These are phyloP conservation scores for Myxocyprinus asiaticus DNA, from an alignment of 2,113 vertebrate genomes.

Conservation along the genomic window DNA sequence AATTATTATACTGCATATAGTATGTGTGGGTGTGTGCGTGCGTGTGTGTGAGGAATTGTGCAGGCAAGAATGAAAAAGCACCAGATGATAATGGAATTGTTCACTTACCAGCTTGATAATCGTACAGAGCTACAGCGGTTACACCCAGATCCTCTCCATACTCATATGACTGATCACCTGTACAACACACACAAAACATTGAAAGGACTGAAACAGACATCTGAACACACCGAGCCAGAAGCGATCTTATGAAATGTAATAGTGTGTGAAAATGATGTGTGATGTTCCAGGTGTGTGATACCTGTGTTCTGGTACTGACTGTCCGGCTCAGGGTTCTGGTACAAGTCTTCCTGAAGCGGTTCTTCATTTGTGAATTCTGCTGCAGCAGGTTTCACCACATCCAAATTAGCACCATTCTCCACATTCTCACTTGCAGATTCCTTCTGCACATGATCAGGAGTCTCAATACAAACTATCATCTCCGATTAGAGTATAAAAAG, in stretches of 20 bases:
- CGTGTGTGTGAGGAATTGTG: too few species aligned
- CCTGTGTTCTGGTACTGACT: conserved; percentile 76
- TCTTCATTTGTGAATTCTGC: conserved; percentile 56
- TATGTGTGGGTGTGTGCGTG: too few species aligned
- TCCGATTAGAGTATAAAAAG: too few species aligned
- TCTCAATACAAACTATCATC: too few species aligned
- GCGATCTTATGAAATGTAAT: too few species aligned
- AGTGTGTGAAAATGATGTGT: neutral
- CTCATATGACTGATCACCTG: conserved; percentile 70
- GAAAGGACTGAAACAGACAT: too few species aligned
- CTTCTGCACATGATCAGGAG: neutral
- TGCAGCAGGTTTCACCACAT: conserved; percentile 51
- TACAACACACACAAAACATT: conserved; percentile 2
- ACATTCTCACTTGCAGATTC: neutral
- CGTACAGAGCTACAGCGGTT: conserved; percentile 94
- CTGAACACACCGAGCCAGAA: too few species aligned
- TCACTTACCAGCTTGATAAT: conserved; percentile 96
- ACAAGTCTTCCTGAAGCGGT: conserved; percentile 72
- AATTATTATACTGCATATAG: too few species aligned
- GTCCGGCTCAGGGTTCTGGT: conserved; percentile 73
- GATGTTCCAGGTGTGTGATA: neutral
- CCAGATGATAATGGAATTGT: too few species aligned
- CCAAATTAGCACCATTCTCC: conserved; percentile 58
- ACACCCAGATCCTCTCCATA: conserved; percentile 87
- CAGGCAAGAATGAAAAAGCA: too few species aligned